phyloP scores from a whole-genome alignment of 2,888 invertebrate species.

The Philonicus albiceps region DNA sequence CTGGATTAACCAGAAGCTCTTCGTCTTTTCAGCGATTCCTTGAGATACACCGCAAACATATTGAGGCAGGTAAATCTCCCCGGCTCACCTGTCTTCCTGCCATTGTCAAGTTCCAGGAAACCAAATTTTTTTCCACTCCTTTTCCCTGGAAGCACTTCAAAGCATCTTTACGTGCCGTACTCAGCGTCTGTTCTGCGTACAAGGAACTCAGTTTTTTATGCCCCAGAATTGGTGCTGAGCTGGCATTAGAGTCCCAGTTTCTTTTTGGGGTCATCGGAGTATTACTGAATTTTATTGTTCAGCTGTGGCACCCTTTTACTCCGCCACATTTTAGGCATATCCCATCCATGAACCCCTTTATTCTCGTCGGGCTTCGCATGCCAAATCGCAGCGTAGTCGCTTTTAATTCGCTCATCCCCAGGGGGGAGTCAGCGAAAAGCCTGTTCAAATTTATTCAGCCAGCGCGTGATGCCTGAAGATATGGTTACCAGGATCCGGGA shows the following conservation, averaged over 20 bases:
- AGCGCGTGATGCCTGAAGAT: not conserved
- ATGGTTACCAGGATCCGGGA: not conserved
- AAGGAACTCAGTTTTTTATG: not conserved
- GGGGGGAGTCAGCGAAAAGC: not conserved
- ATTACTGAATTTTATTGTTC: slow-evolving; percentile 15
- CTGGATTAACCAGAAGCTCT: slow-evolving; percentile 13
- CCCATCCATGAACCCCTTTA: not conserved
- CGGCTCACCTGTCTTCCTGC: slow-evolving; percentile 20
- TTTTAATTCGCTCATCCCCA: not conserved
- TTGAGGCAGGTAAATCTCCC: slow-evolving; percentile 8
- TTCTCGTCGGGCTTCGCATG: not conserved
- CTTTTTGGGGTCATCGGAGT: not conserved
- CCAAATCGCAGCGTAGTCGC: not conserved
- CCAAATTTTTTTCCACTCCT: not conserved
- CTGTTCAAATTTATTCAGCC: not conserved
- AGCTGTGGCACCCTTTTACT: not conserved
- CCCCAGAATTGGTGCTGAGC: not conserved
- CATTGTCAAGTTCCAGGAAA: not conserved
- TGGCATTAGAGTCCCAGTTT: not conserved
- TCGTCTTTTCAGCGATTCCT: not conserved
- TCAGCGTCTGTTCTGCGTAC: not conserved
- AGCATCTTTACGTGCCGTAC: not conserved
- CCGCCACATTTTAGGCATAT: not conserved
- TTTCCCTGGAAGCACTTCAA: not conserved
- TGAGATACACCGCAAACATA: not conserved